Evolutionary conservation across 2,113 vertebrate genomes (phyloP), one percentile per base, ranked within the genome.

Genomic region (Sinocyclocheilus grahami): DNA sequence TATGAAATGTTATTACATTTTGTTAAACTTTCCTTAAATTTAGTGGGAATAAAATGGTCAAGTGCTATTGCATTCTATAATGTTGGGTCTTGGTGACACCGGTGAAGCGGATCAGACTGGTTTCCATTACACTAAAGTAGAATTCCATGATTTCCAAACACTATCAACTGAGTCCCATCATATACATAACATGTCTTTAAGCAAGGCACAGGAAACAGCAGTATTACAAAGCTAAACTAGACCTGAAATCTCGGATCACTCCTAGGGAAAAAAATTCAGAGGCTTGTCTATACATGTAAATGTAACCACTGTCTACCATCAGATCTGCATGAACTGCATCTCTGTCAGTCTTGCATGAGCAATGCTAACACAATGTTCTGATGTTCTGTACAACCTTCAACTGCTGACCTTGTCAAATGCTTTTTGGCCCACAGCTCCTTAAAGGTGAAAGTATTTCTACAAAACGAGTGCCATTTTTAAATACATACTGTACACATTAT

Each of bases 341-440:
- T n/a, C 3, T 12, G 63, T 33, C 9, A 8, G 67, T 82, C 27
- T 51, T 51, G 82, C 20, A 30, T 42, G 48, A 42, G n/a, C n/a
- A 55, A 30, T 58, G 51, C 24, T 39, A 84, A 84, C 80, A 53
- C 62, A 81, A 51, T 71, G 22, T 22, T 39, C 37, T 39, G 37
- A 71, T 69, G 46, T 7, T n/a, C 30, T 76, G 53, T 42, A 85
- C 83, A 85, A 33, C 58, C 65, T 80, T 83, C 14, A 77, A 67
- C 33, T 53, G 72, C 53, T 85, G 30, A 58, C 51, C 53, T 42
- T 82, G 85, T 91, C 90, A 86, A 92, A 92, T 90, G 85, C 85
- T 87, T 85, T 89, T 84, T 88, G 79, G 85, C 85, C 71, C 39
- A 65, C 4, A 20, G 37, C 55, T 80, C 39, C 65, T 55, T 75